These are phyloP conservation scores for Osedax frankpressi DNA, from an alignment of 2,888 invertebrate genomes.

Conservation along the genomic window DNA sequence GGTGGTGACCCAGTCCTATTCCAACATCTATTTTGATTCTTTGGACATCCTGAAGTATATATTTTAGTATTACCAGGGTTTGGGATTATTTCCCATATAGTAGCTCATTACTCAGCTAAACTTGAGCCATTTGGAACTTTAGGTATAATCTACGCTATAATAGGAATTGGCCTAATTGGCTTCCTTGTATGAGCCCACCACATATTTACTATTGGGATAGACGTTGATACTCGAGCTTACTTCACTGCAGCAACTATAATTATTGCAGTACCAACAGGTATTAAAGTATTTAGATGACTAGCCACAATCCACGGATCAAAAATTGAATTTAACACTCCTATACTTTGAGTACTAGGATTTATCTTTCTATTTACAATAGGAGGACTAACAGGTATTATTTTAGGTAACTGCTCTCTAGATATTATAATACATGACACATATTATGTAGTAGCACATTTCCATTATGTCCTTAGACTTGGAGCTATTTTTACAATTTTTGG, in stretches of 20 bases:
- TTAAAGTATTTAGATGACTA: slow-evolving; percentile 69
- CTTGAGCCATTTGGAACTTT: slow-evolving; percentile 60
- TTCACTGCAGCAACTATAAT: slow-evolving; percentile 73
- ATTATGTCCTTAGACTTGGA: slow-evolving; percentile 67
- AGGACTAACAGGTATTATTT: slow-evolving; percentile 49
- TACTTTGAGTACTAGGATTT: slow-evolving; percentile 62
- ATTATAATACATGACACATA: slow-evolving; percentile 68
- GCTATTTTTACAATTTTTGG: slow-evolving; percentile 65
- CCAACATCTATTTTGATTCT: slow-evolving; percentile 76
- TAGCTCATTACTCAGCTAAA: slow-evolving; percentile 55
- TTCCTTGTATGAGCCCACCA: slow-evolving; percentile 75
- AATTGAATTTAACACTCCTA: slow-evolving; percentile 53
- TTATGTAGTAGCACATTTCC: slow-evolving; percentile 70
- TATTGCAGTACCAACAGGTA: slow-evolving; percentile 72
- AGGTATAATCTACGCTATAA: slow-evolving; percentile 66
- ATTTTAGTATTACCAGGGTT: slow-evolving; percentile 72
- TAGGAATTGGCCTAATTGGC: slow-evolving; percentile 66
- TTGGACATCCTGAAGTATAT: slow-evolving; percentile 75
- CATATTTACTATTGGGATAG: slow-evolving; percentile 72
- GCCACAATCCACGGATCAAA: slow-evolving; percentile 58
- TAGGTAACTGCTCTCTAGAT: slow-evolving; percentile 62
- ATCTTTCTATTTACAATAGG: slow-evolving; percentile 65
- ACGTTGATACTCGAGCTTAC: slow-evolving; percentile 69
- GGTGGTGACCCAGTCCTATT: slow-evolving; percentile 69
- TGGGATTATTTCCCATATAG: slow-evolving; percentile 67